Percentiles rank a stretch among this genome's conserved stretches.
phyloP scores from a whole-genome alignment of 92 coral and sea anemone species.

The Desmophyllum pertusum region DNA sequence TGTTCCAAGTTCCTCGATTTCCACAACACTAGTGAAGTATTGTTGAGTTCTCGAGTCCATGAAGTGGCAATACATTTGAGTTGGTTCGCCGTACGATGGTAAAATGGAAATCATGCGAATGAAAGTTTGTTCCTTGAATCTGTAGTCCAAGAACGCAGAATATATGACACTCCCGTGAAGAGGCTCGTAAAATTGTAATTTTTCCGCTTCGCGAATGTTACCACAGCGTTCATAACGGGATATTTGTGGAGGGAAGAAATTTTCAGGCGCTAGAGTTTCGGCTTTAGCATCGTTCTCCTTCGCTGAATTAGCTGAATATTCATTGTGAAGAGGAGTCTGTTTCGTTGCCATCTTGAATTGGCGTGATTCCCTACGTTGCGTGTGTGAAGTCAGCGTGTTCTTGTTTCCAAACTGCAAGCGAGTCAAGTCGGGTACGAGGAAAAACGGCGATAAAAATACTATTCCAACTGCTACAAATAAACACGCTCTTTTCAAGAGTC shows the following conservation, averaged over 20 bases:
- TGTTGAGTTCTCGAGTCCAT: conserved; percentile 14
- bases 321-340: not conserved
- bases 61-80: conserved; percentile 42
- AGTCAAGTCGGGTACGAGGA: not conserved
- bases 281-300: not conserved
- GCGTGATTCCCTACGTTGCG: not conserved
- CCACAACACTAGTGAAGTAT: conserved; percentile 22
- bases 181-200: conserved; percentile 22
- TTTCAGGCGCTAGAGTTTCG: not conserved
- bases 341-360: not conserved
- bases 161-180: conserved; percentile 14
- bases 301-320: not conserved
- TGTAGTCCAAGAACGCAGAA: conserved; percentile 41
- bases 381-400: not conserved
- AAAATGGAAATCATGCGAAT: conserved; percentile 44
- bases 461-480: conserved; percentile 6
- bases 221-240: not conserved
- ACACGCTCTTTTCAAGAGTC: conserved; percentile 23
- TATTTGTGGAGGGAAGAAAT: conserved; percentile 19
- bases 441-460: not conserved
- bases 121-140: conserved; percentile 36
- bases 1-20: conserved; percentile 39
- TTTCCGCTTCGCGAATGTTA: not conserved
- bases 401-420: not conserved
- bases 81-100: conserved; percentile 25